Percentiles rank a stretch among this genome's conserved stretches.
phyloP scores from a whole-genome alignment of 2,113 vertebrate genomes.

The Strigops habroptila region DNA sequence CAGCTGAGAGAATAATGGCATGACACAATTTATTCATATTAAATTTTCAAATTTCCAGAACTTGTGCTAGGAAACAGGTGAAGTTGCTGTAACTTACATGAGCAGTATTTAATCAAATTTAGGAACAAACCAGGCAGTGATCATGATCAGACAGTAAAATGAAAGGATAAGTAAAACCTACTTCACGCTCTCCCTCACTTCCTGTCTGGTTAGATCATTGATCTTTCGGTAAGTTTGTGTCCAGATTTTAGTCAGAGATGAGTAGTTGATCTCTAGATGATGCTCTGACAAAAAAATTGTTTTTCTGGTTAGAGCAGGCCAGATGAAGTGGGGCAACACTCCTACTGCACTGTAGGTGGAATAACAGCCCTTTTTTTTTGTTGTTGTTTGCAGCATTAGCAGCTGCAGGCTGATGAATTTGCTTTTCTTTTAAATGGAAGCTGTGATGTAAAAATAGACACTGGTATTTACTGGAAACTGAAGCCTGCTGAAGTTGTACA shows the following conservation, averaged over 20 bases:
- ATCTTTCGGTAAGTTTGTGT: background rate
- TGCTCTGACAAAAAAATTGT: background rate
- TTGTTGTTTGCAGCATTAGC: background rate
- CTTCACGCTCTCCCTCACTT: background rate
- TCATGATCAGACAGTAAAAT: background rate
- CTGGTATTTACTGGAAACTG: constrained; percentile 33
- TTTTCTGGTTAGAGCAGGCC: background rate
- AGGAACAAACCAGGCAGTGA: background rate
- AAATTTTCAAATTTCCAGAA: background rate
- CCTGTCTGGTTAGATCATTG: background rate
- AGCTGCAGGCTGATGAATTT: constrained; percentile 2
- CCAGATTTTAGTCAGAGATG: background rate
- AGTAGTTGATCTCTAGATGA: background rate
- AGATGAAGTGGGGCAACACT: background rate
- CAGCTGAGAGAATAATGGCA: background rate
- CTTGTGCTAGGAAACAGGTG: background rate
- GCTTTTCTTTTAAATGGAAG: constrained; percentile 15
- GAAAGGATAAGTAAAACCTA: background rate
- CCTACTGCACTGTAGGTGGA: background rate
- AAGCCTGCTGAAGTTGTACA: constrained; percentile 22
- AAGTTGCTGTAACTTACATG: background rate
- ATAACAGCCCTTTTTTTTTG: background rate
- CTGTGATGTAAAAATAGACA: constrained; percentile 45
- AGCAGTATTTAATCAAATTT: background rate
- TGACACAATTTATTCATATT: background rate